Evolutionary conservation across 1,140 invertebrate species (phyloP).

Genomic region (Daktulosphaira vitifoliae): DNA sequence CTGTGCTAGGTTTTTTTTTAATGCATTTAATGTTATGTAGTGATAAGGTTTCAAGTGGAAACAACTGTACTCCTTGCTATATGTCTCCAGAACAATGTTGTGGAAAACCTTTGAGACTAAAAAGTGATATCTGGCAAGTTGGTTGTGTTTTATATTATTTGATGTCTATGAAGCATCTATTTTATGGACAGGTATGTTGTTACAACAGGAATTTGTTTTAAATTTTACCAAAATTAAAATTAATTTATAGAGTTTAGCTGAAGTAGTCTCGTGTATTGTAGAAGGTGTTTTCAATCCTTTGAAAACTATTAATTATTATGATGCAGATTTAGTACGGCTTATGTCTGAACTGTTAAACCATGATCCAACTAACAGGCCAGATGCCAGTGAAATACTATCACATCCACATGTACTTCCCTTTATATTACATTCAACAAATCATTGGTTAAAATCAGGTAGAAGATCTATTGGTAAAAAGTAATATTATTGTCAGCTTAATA

Average conservation of each 20-base stretch:
- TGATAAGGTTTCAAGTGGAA: conserved; percentile 7
- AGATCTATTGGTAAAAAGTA: neutral
- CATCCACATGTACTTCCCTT: conserved; percentile 33
- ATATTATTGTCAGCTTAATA: too few relatives aligned
- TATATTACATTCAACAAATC: conserved; percentile 11
- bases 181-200: conserved; percentile 44
- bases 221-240: conserved; percentile 45
- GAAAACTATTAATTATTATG: conserved; percentile 16
- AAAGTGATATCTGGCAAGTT: conserved; percentile 77
- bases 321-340: conserved; percentile 28
- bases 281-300: conserved; percentile 27
- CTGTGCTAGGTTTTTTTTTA: too few relatives aligned
- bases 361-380: conserved; percentile 34
- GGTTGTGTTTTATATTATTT: conserved; percentile 77
- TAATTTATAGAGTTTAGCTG: conserved; percentile 35
- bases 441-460: conserved; percentile 12
- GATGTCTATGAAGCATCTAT: conserved; percentile 52
- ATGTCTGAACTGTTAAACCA: conserved; percentile 29
- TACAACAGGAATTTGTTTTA: neutral
- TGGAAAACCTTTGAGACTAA: conserved; percentile 60
- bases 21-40: too few relatives aligned
- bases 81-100: conserved; percentile 77
- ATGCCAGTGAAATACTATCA: conserved; percentile 26
- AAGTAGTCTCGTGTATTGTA: conserved; percentile 32
- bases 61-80: conserved; percentile 71